Conservation (phyloP, 2,797 vertebrate species). For the Halcyon chelicuti region DNA sequence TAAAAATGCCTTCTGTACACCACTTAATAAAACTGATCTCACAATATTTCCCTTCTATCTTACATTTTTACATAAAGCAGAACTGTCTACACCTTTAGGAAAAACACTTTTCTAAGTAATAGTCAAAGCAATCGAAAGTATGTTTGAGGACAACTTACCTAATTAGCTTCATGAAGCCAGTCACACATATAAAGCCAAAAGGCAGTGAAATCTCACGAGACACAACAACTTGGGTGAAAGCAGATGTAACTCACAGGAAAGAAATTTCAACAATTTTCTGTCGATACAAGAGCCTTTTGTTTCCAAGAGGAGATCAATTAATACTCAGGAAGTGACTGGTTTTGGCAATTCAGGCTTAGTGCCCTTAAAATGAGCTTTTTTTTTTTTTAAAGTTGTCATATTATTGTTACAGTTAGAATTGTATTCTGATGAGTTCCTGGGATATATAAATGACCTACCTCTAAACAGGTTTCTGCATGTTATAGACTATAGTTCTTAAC, state of each 20-base stretch:
- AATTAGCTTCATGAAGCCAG: not conserved
- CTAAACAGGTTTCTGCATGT: slow-evolving; percentile 37
- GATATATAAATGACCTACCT: slow-evolving; percentile 50
- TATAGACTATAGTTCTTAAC: slow-evolving; percentile 23
- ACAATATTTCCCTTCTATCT: not conserved
- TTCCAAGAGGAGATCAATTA: not conserved
- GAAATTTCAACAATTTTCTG: not conserved
- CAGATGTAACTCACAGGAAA: not conserved
- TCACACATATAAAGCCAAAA: not conserved
- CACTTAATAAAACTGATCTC: not conserved
- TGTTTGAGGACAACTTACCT: not conserved
- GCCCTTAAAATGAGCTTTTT: not conserved
- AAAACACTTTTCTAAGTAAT: not conserved
- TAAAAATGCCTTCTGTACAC: not conserved
- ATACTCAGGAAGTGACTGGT: not conserved
- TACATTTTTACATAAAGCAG: not conserved
- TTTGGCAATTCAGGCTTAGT: slow-evolving; percentile 40
- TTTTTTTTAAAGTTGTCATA: not conserved
- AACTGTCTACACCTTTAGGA: not conserved
- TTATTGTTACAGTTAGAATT: not conserved
- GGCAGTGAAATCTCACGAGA: not conserved
- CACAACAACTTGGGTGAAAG: not conserved
- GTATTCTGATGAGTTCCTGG: slow-evolving; percentile 23
- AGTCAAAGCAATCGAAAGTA: not conserved
- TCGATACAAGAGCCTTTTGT: not conserved